Conservation (phyloP, 2,888 invertebrate genomes). For the Troides oblongomaculatus region DNA sequence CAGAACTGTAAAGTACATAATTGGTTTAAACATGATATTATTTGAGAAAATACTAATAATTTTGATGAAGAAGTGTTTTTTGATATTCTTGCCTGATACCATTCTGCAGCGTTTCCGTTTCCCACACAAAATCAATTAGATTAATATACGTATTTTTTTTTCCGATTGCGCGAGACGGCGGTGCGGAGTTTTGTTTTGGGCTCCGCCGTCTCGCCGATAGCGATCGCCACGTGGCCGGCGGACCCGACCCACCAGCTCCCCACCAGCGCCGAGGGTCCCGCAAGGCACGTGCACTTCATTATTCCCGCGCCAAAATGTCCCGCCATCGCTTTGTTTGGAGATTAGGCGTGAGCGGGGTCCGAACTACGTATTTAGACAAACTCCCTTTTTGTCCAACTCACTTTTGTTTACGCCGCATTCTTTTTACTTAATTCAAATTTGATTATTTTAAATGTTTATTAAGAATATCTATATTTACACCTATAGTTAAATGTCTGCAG, state of each 20-base stretch:
- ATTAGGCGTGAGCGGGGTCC: conserved; percentile 69
- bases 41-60: no score
- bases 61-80: no score
- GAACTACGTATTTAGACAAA: conserved; percentile 37
- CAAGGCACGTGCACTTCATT: conserved; percentile 74
- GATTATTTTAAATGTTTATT: not conserved
- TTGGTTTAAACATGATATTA: no score
- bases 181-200: conserved; percentile 53
- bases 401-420: conserved; percentile 31
- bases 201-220: conserved; percentile 55
- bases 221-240: conserved; percentile 68
- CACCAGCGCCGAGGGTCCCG: conserved; percentile 33
- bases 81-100: no score
- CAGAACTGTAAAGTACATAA: no score
- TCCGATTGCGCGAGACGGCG: conserved; percentile 11
- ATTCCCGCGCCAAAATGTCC: conserved; percentile 79
- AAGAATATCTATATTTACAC: no score
- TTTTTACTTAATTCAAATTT: conserved; percentile 17
- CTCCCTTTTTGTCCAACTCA: conserved; percentile 36
- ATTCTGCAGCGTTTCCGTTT: conserved; percentile 2
- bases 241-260: conserved; percentile 34
- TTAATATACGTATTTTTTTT: conserved; percentile 9
- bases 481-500: no score
- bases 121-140: conserved; percentile 29
- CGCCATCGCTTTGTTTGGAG: conserved; percentile 76